A percentile compares a stretch with the other conserved stretches of the same genome.
Evolutionary conservation across 2,888 invertebrate genomes (phyloP).

Genomic region (Sphaerophoria rueppellii): DNA sequence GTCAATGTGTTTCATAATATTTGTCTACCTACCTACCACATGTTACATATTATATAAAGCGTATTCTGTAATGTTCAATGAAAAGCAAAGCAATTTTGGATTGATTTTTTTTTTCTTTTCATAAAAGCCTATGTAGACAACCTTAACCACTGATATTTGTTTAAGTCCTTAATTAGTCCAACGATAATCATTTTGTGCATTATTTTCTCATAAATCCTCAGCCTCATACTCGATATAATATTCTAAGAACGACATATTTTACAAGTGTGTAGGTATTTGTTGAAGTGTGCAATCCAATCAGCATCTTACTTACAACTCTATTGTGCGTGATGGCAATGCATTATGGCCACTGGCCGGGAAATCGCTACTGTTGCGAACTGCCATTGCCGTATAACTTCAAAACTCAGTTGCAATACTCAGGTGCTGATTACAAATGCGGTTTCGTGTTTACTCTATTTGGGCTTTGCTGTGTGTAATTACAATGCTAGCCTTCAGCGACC

Average conservation of each 20-base stretch:
- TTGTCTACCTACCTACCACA: no score
- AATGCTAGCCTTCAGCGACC: not conserved
- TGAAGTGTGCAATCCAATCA: conserved; percentile 37
- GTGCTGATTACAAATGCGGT: conserved; percentile 54
- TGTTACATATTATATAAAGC: no score
- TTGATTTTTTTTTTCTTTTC: no score
- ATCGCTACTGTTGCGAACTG: not conserved
- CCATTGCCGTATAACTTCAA: not conserved
- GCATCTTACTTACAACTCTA: conserved; percentile 21
- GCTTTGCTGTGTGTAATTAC: not conserved
- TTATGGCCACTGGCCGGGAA: not conserved
- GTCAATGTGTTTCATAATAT: no score
- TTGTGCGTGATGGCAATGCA: not conserved
- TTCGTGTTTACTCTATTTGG: conserved; percentile 15
- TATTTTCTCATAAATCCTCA: no score
- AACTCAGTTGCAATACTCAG: conserved; percentile 47
- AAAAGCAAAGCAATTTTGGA: no score
- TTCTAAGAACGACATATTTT: not conserved
- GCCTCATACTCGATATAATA: no score
- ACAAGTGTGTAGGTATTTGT: conserved; percentile 17
- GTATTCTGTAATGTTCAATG: no score
- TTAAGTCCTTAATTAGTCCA: no score
- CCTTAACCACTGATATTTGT: no score
- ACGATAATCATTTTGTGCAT: no score
- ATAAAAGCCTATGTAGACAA: no score